Percentiles rank a stretch among this genome's conserved stretches.
phyloP scores from a whole-genome alignment of 1,140 invertebrate species.

The Trichomalopsis sarcophagae region DNA sequence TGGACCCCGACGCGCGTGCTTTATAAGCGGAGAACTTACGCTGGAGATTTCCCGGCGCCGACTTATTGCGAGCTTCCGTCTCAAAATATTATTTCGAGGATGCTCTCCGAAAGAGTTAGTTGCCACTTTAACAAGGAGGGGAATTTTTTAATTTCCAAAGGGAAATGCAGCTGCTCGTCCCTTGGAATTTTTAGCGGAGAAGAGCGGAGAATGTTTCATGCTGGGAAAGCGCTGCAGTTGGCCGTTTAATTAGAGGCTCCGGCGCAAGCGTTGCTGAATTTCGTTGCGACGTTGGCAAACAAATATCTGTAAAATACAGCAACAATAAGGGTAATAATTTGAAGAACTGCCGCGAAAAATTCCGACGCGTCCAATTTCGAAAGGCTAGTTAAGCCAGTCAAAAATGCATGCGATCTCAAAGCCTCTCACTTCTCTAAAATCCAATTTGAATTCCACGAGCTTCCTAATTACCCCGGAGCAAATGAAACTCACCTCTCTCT shows the following conservation, averaged over 20 bases:
- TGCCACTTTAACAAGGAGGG: background rate
- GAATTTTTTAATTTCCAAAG: background rate
- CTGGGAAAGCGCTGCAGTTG: no score
- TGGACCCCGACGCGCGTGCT: constrained; percentile 28
- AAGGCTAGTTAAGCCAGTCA: background rate
- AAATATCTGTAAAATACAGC: no score
- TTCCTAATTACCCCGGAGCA: constrained; percentile 22
- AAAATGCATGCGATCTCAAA: background rate
- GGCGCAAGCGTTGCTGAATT: no score
- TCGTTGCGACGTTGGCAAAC: no score
- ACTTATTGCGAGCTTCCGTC: constrained; percentile 37
- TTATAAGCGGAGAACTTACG: constrained; percentile 25
- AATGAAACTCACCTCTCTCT: background rate
- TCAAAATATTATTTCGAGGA: constrained; percentile 24
- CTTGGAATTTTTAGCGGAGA: background rate
- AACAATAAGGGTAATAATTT: no score
- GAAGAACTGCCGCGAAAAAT: no score
- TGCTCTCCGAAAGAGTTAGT: background rate
- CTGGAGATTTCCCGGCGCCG: constrained; percentile 1
- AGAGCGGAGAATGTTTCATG: background rate
- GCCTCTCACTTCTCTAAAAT: background rate
- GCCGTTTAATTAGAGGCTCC: no score
- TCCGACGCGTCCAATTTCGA: background rate
- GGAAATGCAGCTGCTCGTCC: background rate
- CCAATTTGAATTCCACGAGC: constrained; percentile 1